Conservation (phyloP, 1,140 invertebrate genomes). For the Sogatella furcifera region DNA sequence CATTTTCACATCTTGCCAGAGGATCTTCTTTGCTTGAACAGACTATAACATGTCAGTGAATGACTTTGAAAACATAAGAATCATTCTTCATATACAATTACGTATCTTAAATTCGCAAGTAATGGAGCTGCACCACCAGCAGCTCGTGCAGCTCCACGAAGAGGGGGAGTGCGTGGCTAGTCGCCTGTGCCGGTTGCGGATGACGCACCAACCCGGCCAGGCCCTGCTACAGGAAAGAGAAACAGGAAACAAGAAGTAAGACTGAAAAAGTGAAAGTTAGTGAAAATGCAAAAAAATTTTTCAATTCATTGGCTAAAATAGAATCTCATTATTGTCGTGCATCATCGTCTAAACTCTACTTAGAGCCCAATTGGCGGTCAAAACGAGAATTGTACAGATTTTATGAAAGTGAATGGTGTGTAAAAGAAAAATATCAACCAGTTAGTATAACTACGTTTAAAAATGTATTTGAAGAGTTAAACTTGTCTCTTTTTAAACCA, state of each 20-base stretch:
- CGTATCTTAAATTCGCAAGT: too few species aligned
- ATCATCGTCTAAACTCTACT: conserved; percentile 6
- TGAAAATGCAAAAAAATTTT: background rate
- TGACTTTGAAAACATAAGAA: conserved; percentile 10
- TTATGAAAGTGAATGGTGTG: conserved; percentile 12
- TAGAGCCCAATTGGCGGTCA: conserved; percentile 12
- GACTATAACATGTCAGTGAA: conserved; percentile 11
- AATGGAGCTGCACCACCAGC: too few species aligned
- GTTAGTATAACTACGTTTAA: conserved; percentile 4
- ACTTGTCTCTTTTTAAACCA: conserved; percentile 25
- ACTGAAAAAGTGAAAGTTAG: too few species aligned
- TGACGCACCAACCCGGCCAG: too few species aligned
- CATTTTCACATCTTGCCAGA: too few species aligned
- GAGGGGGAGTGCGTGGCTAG: too few species aligned
- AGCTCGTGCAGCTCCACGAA: too few species aligned
- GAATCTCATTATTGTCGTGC: conserved; percentile 12
- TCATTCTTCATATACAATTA: conserved; percentile 9
- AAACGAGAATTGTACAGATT: conserved; percentile 8
- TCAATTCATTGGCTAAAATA: conserved; percentile 1
- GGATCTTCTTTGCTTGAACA: too few species aligned
- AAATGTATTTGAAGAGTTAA: conserved; percentile 24
- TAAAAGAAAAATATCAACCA: conserved; percentile 7
- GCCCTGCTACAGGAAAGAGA: too few species aligned
- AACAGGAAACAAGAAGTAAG: too few species aligned
- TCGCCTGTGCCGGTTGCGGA: too few species aligned